These are phyloP conservation scores for Drosophila glabriapex DNA, from an alignment of 2,888 invertebrate species.

Conservation along the genomic window DNA sequence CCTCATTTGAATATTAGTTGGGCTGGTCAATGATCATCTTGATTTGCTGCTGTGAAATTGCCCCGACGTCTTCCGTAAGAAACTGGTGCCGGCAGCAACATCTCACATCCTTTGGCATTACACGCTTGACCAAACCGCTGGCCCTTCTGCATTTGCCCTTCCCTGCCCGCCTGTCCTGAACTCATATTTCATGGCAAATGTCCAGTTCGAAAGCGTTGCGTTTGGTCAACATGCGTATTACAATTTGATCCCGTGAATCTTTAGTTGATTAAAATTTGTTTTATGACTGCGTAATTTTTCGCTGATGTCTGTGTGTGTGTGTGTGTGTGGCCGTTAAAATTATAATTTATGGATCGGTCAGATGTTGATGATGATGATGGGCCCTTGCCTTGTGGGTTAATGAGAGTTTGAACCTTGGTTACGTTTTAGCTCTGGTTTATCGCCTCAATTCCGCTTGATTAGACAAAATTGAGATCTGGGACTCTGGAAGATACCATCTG, in stretches of 20 bases:
- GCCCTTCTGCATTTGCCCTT: slow-evolving; percentile 16
- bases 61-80: slow-evolving; percentile 13
- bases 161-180: slow-evolving; percentile 35
- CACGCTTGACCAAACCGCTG: slow-evolving; percentile 75
- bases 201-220: slow-evolving; percentile 35
- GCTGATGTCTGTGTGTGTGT: not conserved
- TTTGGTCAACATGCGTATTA: slow-evolving; percentile 66
- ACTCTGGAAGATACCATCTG: not conserved
- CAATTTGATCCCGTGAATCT: slow-evolving; percentile 66
- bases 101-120: slow-evolving; percentile 81
- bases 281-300: slow-evolving; percentile 67
- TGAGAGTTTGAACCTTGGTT: slow-evolving; percentile 60
- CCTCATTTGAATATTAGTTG: slow-evolving; percentile 82
- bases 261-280: slow-evolving; percentile 66
- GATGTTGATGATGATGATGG: slow-evolving; percentile 2
- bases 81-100: slow-evolving; percentile 27
- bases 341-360: slow-evolving; percentile 58
- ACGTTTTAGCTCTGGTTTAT: slow-evolving; percentile 61
- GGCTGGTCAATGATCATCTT: slow-evolving; percentile 70
- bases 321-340: slow-evolving; percentile 53
- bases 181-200: slow-evolving; percentile 62
- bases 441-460: slow-evolving; percentile 57
- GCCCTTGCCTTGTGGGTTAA: slow-evolving; percentile 47
- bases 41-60: slow-evolving; percentile 68
- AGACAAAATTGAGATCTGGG: slow-evolving; percentile 15